Conservation (phyloP, 1,140 invertebrate species). For the Drosophila nigrodunni region DNA sequence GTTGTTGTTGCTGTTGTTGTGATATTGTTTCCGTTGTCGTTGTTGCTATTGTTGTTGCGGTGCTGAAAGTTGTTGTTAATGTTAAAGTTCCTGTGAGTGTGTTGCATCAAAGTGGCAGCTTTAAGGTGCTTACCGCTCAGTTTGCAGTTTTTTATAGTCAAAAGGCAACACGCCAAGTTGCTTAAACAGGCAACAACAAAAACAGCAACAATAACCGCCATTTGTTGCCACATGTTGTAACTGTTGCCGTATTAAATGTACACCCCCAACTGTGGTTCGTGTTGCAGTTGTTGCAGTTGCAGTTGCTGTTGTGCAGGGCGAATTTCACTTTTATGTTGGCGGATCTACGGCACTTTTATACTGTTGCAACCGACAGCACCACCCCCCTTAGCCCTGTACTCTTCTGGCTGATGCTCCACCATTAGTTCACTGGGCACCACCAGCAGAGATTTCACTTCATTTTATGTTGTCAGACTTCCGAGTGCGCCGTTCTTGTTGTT, state of each 20-base stretch:
- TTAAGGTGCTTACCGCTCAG: conserved; percentile 59
- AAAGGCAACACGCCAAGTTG: conserved; percentile 75
- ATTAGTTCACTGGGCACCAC: conserved; percentile 76
- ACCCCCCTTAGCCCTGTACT: neutral
- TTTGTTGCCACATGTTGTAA: conserved; percentile 81
- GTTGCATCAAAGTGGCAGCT: conserved; percentile 60
- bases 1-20: conserved; percentile 43
- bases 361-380: conserved; percentile 41
- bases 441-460: conserved; percentile 82
- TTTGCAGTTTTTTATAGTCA: conserved; percentile 75
- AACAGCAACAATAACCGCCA: conserved; percentile 54
- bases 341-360: conserved; percentile 66
- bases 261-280: conserved; percentile 46
- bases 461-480: conserved; percentile 82
- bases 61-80: conserved; percentile 28
- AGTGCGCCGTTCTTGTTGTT: conserved; percentile 62
- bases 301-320: conserved; percentile 30
- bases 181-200: conserved; percentile 56
- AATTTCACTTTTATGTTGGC: conserved; percentile 80
- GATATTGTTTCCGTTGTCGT: conserved; percentile 38
- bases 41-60: too few species aligned
- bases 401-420: conserved; percentile 19
- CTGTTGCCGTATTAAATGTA: conserved; percentile 80
- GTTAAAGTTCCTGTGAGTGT: conserved; percentile 25
- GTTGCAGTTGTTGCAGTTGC: conserved; percentile 21